These are phyloP conservation scores for Coptotermes formosanus DNA, from an alignment of 1,140 invertebrate species.

Conservation along the genomic window DNA sequence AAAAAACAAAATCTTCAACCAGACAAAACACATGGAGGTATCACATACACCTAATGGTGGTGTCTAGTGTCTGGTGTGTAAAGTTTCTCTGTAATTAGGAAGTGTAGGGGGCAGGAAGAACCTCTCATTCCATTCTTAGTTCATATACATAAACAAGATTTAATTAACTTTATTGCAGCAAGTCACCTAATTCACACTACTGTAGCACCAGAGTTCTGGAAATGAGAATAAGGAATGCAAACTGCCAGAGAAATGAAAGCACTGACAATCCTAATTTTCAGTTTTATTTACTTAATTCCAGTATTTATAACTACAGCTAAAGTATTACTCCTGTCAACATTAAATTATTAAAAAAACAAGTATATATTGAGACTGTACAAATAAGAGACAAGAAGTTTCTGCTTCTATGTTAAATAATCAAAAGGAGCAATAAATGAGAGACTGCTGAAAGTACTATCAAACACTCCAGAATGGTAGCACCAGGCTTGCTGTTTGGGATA, in stretches of 20 bases:
- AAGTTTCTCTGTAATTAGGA: too few species aligned
- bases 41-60: too few species aligned
- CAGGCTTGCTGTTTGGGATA: neutral
- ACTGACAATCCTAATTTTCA: neutral
- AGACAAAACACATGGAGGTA: too few species aligned
- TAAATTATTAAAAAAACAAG: constrained; percentile 27
- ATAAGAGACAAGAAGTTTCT: neutral
- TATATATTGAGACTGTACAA: constrained; percentile 28
- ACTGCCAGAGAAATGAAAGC: neutral
- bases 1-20: too few species aligned
- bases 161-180: too few species aligned
- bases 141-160: too few species aligned
- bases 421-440: constrained; percentile 22
- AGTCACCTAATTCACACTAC: too few species aligned
- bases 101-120: too few species aligned
- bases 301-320: constrained; percentile 29
- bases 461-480: constrained; percentile 21
- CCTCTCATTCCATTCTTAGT: too few species aligned
- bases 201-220: too few species aligned
- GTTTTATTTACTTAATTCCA: constrained; percentile 32
- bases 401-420: neutral
- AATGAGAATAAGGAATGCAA: neutral
- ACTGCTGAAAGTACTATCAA: neutral
- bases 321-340: constrained; percentile 29
- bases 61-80: too few species aligned